A percentile compares a stretch with the other conserved stretches of the same genome.
These are phyloP conservation scores for Cuniculus paca DNA, from an alignment of 2,797 vertebrate species.

Conservation along the genomic window DNA sequence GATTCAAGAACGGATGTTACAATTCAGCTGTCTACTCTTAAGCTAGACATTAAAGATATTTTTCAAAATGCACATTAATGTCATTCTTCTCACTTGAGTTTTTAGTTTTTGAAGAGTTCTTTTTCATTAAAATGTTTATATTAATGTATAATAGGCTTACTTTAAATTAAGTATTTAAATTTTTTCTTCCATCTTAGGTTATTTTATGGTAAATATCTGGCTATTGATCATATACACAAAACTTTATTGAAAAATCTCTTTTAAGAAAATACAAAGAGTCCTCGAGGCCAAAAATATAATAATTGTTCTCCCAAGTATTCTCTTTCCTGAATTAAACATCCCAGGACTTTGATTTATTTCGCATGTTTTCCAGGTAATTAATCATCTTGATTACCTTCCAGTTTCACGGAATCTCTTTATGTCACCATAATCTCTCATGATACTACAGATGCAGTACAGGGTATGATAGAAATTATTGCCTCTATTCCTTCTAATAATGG, in stretches of 20 bases:
- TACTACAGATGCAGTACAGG: not conserved
- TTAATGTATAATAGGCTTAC: slow-evolving; percentile 12
- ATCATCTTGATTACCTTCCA: not conserved
- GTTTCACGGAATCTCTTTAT: not conserved
- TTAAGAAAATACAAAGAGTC: not conserved
- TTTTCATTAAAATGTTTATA: slow-evolving; percentile 46
- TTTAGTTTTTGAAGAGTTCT: slow-evolving; percentile 49
- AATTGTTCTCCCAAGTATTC: not conserved
- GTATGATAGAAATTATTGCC: not conserved
- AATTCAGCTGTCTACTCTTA: slow-evolving; percentile 32
- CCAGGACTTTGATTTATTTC: slow-evolving; percentile 36
- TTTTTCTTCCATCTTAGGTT: slow-evolving; percentile 42
- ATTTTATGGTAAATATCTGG: slow-evolving; percentile 11
- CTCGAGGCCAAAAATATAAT: not conserved
- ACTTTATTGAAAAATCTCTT: not conserved
- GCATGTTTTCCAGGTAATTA: slow-evolving; percentile 34
- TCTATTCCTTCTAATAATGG: not conserved
- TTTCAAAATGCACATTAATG: slow-evolving; percentile 12
- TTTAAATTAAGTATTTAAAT: slow-evolving; percentile 19
- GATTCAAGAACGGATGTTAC: not conserved
- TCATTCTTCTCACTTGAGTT: not conserved
- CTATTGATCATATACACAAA: slow-evolving; percentile 10
- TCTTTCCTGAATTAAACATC: slow-evolving; percentile 1
- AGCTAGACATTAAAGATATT: slow-evolving; percentile 43
- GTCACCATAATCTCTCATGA: slow-evolving; percentile 14